Percentiles rank a stretch among this genome's conserved stretches.
Conservation (phyloP, 2,888 invertebrate genomes). For the Tetragnatha montana region DNA sequence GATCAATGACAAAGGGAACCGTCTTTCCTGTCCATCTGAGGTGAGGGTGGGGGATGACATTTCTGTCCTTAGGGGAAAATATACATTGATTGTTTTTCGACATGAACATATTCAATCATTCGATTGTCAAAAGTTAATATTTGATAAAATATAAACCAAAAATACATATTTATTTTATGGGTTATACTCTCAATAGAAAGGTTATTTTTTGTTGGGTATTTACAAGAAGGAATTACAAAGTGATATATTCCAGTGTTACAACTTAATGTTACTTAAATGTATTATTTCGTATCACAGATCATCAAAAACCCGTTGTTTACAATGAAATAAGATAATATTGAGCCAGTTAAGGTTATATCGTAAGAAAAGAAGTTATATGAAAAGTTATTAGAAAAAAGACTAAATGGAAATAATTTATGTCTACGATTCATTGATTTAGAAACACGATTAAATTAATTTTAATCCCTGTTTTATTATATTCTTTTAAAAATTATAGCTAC, state of each 20-base stretch:
- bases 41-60: conserved; percentile 57
- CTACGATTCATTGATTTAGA: too few relatives aligned
- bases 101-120: background rate
- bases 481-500: too few relatives aligned
- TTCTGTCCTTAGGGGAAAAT: conserved; percentile 52
- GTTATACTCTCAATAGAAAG: background rate
- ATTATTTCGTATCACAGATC: too few relatives aligned
- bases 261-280: too few relatives aligned
- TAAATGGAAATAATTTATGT: too few relatives aligned
- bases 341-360: too few relatives aligned
- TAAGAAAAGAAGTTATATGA: too few relatives aligned
- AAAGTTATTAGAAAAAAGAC: too few relatives aligned
- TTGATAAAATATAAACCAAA: background rate
- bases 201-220: background rate
- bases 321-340: too few relatives aligned
- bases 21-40: conserved; percentile 62
- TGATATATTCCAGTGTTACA: background rate
- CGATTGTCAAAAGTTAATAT: background rate
- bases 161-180: background rate
- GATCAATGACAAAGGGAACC: conserved; percentile 60
- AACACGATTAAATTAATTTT: too few relatives aligned
- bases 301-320: too few relatives aligned
- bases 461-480: too few relatives aligned
- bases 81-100: background rate
- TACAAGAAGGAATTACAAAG: background rate